Evolutionary conservation across 2,888 invertebrate species (phyloP).

Genomic region (Invenusta paracnida): DNA sequence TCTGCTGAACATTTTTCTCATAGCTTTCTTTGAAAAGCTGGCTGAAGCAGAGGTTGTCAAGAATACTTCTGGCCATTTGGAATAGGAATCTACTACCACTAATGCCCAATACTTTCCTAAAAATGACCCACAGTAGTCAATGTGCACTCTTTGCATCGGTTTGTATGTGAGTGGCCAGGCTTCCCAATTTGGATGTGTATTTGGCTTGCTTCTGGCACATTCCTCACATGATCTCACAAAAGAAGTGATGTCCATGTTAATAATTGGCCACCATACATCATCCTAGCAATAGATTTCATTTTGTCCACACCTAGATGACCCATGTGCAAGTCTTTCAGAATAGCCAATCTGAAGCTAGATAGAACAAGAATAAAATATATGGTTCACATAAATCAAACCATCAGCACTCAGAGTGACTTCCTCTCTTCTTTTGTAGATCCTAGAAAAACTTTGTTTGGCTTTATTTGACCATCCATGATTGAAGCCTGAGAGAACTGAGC

Average conservation of each 20-base stretch:
- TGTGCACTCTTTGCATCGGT: constrained; percentile 16
- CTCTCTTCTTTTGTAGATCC: not conserved
- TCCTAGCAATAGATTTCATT: constrained; percentile 19
- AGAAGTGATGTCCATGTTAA: constrained; percentile 1
- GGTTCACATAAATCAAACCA: not conserved
- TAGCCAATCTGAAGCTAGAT: not conserved
- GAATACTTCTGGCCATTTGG: constrained; percentile 16
- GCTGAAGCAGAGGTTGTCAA: constrained; percentile 21
- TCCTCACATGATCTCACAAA: not conserved
- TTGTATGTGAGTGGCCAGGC: constrained; percentile 6
- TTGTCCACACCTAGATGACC: not conserved
- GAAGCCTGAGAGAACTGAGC: constrained; percentile 6
- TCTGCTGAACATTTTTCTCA: constrained; percentile 34
- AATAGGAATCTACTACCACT: constrained; percentile 10
- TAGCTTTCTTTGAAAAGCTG: not conserved
- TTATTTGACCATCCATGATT: constrained; percentile 27
- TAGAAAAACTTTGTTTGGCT: constrained; percentile 29
- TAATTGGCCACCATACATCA: constrained; percentile 20
- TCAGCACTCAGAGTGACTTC: not conserved
- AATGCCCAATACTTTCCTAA: not conserved
- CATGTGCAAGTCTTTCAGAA: not conserved
- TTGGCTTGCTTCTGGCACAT: not conserved
- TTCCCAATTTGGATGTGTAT: constrained; percentile 5
- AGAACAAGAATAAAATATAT: not conserved
- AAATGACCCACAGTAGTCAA: constrained; percentile 3